Base-by-base conservation (phyloP, 2,888 invertebrate genomes). In the Erannis defoliaria region DNA sequence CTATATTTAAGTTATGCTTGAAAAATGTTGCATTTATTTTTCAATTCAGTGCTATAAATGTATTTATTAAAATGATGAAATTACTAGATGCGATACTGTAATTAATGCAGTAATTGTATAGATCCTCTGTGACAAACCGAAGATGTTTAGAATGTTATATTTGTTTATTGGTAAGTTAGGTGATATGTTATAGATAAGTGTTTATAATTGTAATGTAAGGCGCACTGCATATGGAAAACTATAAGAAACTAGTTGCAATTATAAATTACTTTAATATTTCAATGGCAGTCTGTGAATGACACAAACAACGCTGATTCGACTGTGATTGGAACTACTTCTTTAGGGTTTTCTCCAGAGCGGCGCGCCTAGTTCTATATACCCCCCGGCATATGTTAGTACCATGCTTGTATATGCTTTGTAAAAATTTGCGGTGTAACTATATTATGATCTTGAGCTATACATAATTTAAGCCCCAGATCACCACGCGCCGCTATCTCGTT, bases 81-180 rank as follows among this genome's bases (percentile, higher is more conserved):
- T 23, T 23, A 18, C 42, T 35, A 16, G 1, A 42, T 23, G 35
- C 45, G 16, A 35, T 18, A 35, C n/a, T n/a, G 26, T n/a, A 21
- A n/a, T 12, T 4, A 4, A 21, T 42, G 10, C 10, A 18, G 18
- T 37, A 2, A 35, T n/a, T n/a, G 8, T 12, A 9, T 19, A 9
- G 10, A 10, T 18, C 10, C 21, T 42, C 77, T 66, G 70, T 71
- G 73, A 62, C 29, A 54, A 49, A 56, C 37, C 38, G 19, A 29
- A 57, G 50, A 53, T 35, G 5, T 57, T 37, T 42, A 75, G 73
- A 72, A 72, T 77, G 74, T 80, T 80, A 73, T 33, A 31, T 55
- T 77, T 80, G 78, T 78, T 81, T 77, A 77, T 80, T 78, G 72
- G 78, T 78, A 72, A 77, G 71, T 46, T 64, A 58, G 33, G 53